These are phyloP conservation scores for Diachasmimorpha longicaudata DNA, from an alignment of 1,140 invertebrate genomes.

Conservation along the genomic window DNA sequence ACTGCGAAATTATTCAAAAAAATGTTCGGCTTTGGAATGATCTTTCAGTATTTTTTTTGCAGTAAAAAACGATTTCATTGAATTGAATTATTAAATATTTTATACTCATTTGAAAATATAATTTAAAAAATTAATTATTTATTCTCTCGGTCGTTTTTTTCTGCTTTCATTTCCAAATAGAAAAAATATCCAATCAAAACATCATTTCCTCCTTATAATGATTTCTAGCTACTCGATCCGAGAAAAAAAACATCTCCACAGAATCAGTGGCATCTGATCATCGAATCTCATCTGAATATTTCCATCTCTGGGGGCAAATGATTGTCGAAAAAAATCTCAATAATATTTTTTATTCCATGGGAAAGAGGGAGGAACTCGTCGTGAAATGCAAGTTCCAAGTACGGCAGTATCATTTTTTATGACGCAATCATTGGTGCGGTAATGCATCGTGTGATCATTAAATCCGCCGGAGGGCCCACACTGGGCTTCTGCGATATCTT, in stretches of 20 bases:
- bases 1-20: too few relatives aligned
- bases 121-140: too few relatives aligned
- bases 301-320: background rate
- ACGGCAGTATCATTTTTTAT: slow-evolving; percentile 46
- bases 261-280: background rate
- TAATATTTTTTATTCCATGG: background rate
- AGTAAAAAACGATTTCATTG: too few relatives aligned
- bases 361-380: background rate
- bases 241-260: background rate
- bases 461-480: slow-evolving; percentile 27
- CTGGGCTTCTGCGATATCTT: background rate
- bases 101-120: too few relatives aligned
- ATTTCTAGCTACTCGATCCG: too few relatives aligned
- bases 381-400: slow-evolving; percentile 37
- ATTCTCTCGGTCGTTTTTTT: too few relatives aligned
- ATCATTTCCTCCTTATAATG: too few relatives aligned
- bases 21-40: too few relatives aligned
- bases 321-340: background rate
- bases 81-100: too few relatives aligned
- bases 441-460: slow-evolving; percentile 42
- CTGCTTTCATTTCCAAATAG: too few relatives aligned
- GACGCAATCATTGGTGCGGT: slow-evolving; percentile 43
- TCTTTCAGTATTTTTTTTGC: too few relatives aligned
- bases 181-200: too few relatives aligned
- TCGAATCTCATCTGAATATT: background rate